Base-by-base conservation (phyloP, 2,797 vertebrate species). In the Orestias chungarensis region DNA sequence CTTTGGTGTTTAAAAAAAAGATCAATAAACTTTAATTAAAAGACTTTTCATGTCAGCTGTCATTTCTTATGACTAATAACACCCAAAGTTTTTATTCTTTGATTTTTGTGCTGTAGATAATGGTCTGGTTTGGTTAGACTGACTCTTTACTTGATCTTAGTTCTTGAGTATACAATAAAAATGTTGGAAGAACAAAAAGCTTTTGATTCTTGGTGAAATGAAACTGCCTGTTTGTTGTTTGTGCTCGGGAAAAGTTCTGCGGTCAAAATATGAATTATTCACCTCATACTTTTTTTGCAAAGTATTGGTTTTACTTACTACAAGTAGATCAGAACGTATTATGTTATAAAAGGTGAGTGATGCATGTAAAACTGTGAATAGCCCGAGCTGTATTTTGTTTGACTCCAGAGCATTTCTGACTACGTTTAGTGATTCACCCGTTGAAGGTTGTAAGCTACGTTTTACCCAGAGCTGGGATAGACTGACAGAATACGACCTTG, bases 21-120 rank as follows among this genome's bases (percentile, higher is more conserved):
- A 68, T 68, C 66, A 54, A 68, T 54, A 68, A 42, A 52, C 15
- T 68, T 40, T 68, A 68, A 68, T 68, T 52, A 68, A 68, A 23
- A 52, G 7, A 9, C 66, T 29, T 10, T 50, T 38, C 44, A n/a
- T 35, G 52, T 50, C n/a, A 52, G 66, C 46, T 54, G 15, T 54
- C 66, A 20, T 42, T 68, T 12, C 35, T 42, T 1, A 27, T 29
- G 49, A 42, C 49, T 66, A 66, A 49, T 66, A 25, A 66, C 46
- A 66, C 5, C 59, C 35, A 40, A 33, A 35, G 40, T 65, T 25
- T 65, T 31, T 27, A 29, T 4, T 18, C n/a, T 49, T 20, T 54
- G 66, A 68, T 68, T 42, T 40, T 42, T 27, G 35, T 42, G 35
- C 38, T 25, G 40, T 50, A 38, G 66, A 54, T 15, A 68, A 68